phyloP scores from a whole-genome alignment of 2,797 vertebrate species.

The Liasis olivaceus region DNA sequence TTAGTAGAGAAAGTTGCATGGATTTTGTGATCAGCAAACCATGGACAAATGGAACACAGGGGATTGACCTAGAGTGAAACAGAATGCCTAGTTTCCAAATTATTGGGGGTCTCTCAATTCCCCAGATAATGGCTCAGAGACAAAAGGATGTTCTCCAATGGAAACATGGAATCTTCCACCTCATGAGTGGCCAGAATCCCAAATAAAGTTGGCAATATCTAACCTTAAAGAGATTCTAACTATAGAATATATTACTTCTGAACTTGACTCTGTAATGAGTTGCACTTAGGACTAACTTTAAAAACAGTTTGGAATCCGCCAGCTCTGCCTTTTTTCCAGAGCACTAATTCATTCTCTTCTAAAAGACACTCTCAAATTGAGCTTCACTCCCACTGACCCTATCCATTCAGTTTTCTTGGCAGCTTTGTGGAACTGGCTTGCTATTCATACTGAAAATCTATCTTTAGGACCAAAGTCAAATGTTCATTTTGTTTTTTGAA shows the following conservation, averaged over 20 bases:
- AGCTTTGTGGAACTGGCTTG: not conserved
- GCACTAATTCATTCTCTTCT: not conserved
- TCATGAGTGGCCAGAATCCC: not conserved
- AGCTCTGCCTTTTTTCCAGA: not conserved
- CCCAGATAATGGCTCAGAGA: not conserved
- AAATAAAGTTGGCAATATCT: not conserved
- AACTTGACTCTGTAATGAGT: not conserved
- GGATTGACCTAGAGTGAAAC: not conserved
- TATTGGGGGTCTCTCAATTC: too few species aligned
- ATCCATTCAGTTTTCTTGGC: not conserved
- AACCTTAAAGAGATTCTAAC: too few species aligned
- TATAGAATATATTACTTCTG: not conserved
- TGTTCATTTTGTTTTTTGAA: not conserved
- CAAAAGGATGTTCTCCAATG: not conserved
- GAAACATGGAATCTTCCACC: not conserved
- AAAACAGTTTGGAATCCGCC: not conserved
- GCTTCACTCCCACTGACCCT: not conserved
- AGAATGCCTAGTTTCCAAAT: not conserved
- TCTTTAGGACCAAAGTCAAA: not conserved
- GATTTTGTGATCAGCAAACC: not conserved
- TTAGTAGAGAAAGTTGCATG: not conserved
- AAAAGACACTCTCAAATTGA: not conserved
- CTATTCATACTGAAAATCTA: not conserved
- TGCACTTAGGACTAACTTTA: not conserved
- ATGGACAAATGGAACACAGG: not conserved